Percentiles rank a stretch among this genome's conserved stretches.
Conservation (phyloP, 2,888 invertebrate genomes). For the Dolichopus griseipennis region DNA sequence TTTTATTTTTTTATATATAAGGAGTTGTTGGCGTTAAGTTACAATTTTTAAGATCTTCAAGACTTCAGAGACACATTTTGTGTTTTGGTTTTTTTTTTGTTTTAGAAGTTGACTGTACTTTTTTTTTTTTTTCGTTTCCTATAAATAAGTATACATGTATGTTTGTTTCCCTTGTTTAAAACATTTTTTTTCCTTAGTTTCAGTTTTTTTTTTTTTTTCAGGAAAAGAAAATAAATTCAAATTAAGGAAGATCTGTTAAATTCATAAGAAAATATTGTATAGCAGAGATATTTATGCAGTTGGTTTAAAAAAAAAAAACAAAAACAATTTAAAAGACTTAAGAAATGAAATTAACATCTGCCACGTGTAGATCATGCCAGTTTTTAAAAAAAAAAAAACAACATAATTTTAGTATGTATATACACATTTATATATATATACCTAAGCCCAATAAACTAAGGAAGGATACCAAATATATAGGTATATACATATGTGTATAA, state of each 20-base stretch:
- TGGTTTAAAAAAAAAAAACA: background rate
- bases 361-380: background rate
- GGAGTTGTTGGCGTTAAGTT: too few species aligned
- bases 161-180: too few species aligned
- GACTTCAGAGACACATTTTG: too few species aligned
- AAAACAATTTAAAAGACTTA: background rate
- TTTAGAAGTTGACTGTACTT: conserved; percentile 3
- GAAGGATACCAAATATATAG: too few species aligned
- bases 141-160: too few species aligned
- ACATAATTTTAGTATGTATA: background rate
- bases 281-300: background rate
- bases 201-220: background rate
- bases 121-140: background rate
- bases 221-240: background rate
- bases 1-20: too few species aligned
- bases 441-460: background rate
- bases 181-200: too few species aligned
- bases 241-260: background rate
- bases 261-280: background rate
- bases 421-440: background rate
- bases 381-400: background rate
- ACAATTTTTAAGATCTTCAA: too few species aligned
- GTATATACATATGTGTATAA: background rate
- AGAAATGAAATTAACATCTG: background rate
- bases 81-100: background rate